Base-by-base conservation (phyloP, 2,888 invertebrate genomes). In the Coremacera marginata region DNA sequence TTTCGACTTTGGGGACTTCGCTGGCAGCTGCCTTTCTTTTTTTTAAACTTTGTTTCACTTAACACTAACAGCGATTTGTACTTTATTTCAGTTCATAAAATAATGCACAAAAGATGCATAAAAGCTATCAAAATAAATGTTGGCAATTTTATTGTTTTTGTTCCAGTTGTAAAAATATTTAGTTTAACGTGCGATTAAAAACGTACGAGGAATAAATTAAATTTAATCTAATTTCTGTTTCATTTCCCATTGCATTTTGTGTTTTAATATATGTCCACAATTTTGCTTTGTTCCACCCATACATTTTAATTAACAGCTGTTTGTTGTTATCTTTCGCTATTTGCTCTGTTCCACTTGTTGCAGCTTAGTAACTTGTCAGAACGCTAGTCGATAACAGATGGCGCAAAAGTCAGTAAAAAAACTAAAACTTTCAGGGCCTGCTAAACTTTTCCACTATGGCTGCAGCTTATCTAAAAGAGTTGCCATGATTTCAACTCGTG, bases 1-100 rank as follows among this genome's bases (percentile, higher is more conserved):
- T 86, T 86, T 86, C 82, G 86, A 86, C 84, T 81, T 79, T 77
- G 60, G 8, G 65, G 22, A 70, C 19, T 11, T 44, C 34, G 57
- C 22, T 71, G 71, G 22, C 60, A n/a, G 14, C 22, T 25, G 31
- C 49, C 16, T 60, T 22, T 22, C 1, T 57, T 11, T 19, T 2
- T 19, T 57, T 2, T 19, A 25, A n/a, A 19, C 19, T 25, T 57
- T 57, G n/a, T 11, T n/a, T 57, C 57, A 11, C 5, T 27, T 27
- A 27, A 25, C 5, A 25, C 5, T 60, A 27, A 27, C 11, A 44
- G 44, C 44, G 11, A 44, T 44, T 44, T 44, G 44, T 44, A 44
- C 44, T 44, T 44, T 11, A 44, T 44, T 44, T 44, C 44, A 11
- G 2, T 44, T 44, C 2, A 44, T 11, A 44, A 44, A 44, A 44